Conservation (phyloP, 2,797 vertebrate genomes). For the Lophius americanus region DNA sequence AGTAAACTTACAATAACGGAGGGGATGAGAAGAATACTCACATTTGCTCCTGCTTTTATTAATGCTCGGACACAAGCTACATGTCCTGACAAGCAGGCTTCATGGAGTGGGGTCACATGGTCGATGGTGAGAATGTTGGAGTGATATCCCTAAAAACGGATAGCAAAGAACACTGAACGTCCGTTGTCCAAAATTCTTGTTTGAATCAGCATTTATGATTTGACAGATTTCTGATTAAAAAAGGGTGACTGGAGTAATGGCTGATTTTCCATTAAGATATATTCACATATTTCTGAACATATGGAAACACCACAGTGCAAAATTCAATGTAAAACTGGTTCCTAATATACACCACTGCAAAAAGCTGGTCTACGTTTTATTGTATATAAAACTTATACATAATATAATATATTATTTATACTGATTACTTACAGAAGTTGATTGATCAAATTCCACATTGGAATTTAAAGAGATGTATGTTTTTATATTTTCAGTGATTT, state of each 20-base stretch:
- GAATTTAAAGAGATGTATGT: too few species aligned
- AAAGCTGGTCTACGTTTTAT: too few species aligned
- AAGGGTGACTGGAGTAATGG: too few species aligned
- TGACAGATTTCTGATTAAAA: too few species aligned
- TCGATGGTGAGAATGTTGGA: constrained; percentile 92
- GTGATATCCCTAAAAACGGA: constrained; percentile 85
- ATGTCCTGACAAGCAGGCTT: constrained; percentile 94
- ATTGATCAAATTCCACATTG: too few species aligned
- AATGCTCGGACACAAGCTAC: constrained; percentile 91
- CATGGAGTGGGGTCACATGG: constrained; percentile 93
- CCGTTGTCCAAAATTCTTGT: neutral
- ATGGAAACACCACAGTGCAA: neutral
- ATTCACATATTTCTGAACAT: neutral
- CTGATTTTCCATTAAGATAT: too few species aligned
- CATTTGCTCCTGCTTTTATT: constrained; percentile 92
- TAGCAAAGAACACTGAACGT: neutral
- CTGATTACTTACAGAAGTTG: too few species aligned
- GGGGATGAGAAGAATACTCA: constrained; percentile 58
- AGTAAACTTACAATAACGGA: neutral
- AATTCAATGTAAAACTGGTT: neutral
- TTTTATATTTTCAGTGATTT: too few species aligned
- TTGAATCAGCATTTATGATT: neutral
- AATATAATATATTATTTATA: too few species aligned
- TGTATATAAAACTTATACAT: too few species aligned
- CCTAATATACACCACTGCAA: too few species aligned